Conservation (phyloP, 2,888 invertebrate species). For the Hybos culiciformis region DNA sequence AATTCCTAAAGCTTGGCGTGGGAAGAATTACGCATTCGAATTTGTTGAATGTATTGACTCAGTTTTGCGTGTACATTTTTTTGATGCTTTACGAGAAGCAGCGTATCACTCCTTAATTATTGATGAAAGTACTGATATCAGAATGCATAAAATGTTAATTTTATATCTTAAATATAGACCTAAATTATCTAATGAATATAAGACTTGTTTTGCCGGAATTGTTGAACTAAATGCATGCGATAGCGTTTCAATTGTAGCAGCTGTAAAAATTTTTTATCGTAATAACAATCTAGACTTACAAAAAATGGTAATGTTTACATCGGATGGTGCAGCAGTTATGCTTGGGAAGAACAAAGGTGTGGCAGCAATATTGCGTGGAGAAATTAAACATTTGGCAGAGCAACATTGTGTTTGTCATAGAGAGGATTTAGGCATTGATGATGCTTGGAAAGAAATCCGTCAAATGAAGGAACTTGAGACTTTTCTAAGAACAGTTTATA, state of each 20-base stretch:
- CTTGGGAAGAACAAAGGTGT: conserved; percentile 1
- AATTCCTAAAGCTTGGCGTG: neutral
- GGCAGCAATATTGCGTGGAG: neutral
- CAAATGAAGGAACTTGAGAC: neutral
- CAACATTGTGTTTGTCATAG: conserved; percentile 3
- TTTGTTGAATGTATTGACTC: neutral
- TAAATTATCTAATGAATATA: neutral
- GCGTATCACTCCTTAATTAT: neutral
- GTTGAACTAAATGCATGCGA: neutral
- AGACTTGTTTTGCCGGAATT: conserved; percentile 1
- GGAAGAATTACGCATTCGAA: neutral
- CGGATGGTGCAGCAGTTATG: conserved; percentile 4
- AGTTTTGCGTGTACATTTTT: neutral
- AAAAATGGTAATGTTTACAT: conserved; percentile 4
- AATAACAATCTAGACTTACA: conserved; percentile 1
- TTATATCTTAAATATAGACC: conserved; percentile 2
- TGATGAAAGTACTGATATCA: neutral
- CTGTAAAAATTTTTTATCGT: conserved; percentile 1
- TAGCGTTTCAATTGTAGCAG: neutral
- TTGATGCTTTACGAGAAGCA: neutral
- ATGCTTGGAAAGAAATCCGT: neutral
- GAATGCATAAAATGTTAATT: conserved; percentile 3
- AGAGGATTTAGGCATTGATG: neutral
- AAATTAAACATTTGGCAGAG: neutral
- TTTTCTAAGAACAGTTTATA: neutral